Evolutionary conservation across 2,113 vertebrate species (phyloP), one percentile per base, ranked within the genome.

Genomic region (Callopanchax toddi): DNA sequence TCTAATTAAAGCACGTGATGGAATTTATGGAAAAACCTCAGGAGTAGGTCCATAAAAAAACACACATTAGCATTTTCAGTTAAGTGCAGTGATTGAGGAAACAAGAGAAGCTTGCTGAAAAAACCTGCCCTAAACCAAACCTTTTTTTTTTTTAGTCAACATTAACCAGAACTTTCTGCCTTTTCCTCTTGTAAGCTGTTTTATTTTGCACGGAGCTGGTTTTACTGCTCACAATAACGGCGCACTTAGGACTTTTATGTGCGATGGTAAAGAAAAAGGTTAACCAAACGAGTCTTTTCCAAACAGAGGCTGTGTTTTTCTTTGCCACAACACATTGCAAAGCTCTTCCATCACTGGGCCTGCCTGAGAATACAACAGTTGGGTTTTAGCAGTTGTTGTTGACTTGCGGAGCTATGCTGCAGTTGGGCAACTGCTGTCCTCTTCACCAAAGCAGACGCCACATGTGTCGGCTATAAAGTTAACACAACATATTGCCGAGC

Each of bases 351-450:
- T 92, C 87, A 85, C 17, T 11, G 32, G 71, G 44, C 65, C 71
- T 75, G 34, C 69, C 77, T 58, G 10, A 68, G 54, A 84, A 84
- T 76, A 74, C 88, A 86, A 82, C 91, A 90, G 91, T 83, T 89
- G 84, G 67, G 6, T 77, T 76, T 73, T 37, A 64, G 71, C 91
- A 92, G 92, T 89, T 92, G 92, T 86, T 89, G 82, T 87, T 90
- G 84, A 84, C 68, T 78, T 17, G 67, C 73, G 42, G 58, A 86
- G 76, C 72, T 84, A 78, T 82, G 78, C 69, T 60, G 74, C 87
- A 90, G 82, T 87, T 87, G 86, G 75, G 76, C 71, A 60, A 82
- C 83, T 84, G 63, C 87, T 89, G 87, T 89, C 86, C 64, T n/a
- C 59, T 46, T 7, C 58, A 80, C 72, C 78, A 69, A 51, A 64